Base-by-base conservation (phyloP, 2,797 vertebrate species). In the Mycteria americana region DNA sequence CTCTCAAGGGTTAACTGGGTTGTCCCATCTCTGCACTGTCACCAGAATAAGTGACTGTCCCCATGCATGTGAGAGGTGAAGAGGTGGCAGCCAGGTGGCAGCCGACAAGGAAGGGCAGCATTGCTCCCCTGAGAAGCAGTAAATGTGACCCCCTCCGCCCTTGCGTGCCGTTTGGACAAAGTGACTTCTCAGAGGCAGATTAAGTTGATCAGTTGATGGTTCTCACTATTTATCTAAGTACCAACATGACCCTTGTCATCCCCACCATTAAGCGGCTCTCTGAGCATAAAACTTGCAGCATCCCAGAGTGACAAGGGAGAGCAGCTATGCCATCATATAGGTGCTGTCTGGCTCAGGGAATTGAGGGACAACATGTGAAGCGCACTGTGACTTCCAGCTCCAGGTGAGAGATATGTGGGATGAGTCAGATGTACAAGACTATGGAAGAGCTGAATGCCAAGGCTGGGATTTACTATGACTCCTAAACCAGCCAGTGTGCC, bases 1-100 rank as follows among this genome's bases (percentile, higher is more conserved):
- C 53, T 70, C 13, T 0, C 12, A 8, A 2, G 60, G 60, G 19
- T 46, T 15, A 46, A 59, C 2, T 1, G 69, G 28, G 11, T 2
- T 35, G 19, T 89, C 33, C 27, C 57, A 74, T 21, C 53, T 51
- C 50, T 68, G 27, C 22, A 2, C 14, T 35, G 77, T 35, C 84
- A 84, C 50, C 57, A 39, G 23, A 39, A 16, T 19, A 53, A 77
- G 39, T 13, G 56, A 33, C 33, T 46, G 60, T 53, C 39, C 73
- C 33, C 35, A 17, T 5, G 15, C 2, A 1, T 7, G 7, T 35
- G 51, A 80, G 43, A 60, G 53, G 27, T 62, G 65, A 72, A 43
- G 50, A 78, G 35, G 21, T 63, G 45, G 45, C 84, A 91, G 48
- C 22, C 62, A 75, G 77, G n/a, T n/a, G n/a, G n/a, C n/a, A n/a